phyloP scores from a whole-genome alignment of 2,113 vertebrate genomes.

The Rhinoptilus africanus region DNA sequence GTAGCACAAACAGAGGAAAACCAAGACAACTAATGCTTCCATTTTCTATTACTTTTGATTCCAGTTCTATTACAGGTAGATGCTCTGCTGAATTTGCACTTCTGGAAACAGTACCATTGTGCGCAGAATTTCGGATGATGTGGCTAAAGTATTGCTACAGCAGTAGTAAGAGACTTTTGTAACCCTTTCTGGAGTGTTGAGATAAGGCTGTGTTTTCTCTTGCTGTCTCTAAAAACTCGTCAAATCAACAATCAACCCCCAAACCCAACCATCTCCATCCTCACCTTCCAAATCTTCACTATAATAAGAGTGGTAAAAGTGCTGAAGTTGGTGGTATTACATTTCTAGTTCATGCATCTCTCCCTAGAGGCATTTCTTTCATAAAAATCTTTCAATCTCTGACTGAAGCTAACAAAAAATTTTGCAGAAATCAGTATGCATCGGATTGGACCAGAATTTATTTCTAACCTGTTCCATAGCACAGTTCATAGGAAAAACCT shows the following conservation, averaged over 20 bases:
- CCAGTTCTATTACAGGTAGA: not conserved
- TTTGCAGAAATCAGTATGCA: not conserved
- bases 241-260: not conserved
- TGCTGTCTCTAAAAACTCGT: not conserved
- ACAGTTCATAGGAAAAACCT: not conserved
- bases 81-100: not conserved
- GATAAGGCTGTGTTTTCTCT: not conserved
- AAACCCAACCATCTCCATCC: not conserved
- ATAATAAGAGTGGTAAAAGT: not conserved
- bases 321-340: not conserved
- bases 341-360: not conserved
- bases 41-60: not conserved
- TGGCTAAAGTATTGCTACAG: not conserved
- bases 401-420: not conserved
- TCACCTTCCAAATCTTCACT: not conserved
- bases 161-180: not conserved
- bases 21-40: not conserved
- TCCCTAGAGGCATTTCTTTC: not conserved
- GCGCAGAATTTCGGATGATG: not conserved
- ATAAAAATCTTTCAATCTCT: not conserved
- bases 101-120: not conserved
- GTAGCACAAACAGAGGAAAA: not conserved
- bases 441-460: not conserved
- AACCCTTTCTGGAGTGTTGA: not conserved
- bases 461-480: not conserved